These are phyloP conservation scores for Ptilonorhynchus violaceus DNA, from an alignment of 2,113 vertebrate genomes.

Conservation along the genomic window DNA sequence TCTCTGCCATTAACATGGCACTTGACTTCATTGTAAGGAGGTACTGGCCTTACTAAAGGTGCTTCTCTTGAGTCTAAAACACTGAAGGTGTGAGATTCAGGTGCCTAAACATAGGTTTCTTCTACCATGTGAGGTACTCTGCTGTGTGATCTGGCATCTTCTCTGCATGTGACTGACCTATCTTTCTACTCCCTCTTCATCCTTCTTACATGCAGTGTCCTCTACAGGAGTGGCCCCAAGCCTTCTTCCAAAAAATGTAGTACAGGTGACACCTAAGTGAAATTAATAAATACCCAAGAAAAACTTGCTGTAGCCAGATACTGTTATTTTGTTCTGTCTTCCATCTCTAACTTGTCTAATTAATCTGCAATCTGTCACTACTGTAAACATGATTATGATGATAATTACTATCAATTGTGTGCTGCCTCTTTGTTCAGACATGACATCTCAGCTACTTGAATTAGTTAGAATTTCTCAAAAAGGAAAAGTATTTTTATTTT, in stretches of 20 bases:
- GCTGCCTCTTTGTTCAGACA: not conserved
- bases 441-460: not conserved
- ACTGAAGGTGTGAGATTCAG: not conserved
- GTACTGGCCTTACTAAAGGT: not conserved
- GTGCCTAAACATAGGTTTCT: not conserved
- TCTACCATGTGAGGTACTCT: not conserved
- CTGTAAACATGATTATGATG: not conserved
- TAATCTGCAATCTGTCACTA: not conserved
- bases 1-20: not conserved
- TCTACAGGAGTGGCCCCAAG: not conserved
- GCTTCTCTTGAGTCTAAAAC: not conserved
- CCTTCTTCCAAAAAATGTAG: not conserved
- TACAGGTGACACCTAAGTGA: not conserved
- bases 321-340: not conserved
- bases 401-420: not conserved
- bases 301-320: not conserved
- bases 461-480: not conserved
- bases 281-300: not conserved
- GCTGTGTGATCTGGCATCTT: not conserved
- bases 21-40: not conserved
- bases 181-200: not conserved
- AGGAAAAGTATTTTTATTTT: not conserved
- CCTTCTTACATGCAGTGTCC: accelerated
- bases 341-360: not conserved
- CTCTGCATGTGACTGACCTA: not conserved